These are phyloP conservation scores for Agapornis roseicollis DNA, from an alignment of 2,113 vertebrate genomes.

Conservation along the genomic window DNA sequence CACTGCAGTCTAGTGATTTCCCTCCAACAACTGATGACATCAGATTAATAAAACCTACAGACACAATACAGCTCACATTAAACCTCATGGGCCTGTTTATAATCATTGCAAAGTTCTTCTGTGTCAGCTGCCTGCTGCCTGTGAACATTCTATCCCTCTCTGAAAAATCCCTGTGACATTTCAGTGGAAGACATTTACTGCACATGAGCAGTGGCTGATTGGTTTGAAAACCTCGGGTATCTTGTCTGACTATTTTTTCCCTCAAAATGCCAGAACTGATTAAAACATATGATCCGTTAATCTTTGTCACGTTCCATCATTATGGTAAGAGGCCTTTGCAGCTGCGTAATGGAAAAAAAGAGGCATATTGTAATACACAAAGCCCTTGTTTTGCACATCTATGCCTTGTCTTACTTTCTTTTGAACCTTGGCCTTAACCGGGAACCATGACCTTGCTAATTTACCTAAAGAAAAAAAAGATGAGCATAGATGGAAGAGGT, in stretches of 20 bases:
- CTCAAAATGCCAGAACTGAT: conserved; percentile 3
- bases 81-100: neutral
- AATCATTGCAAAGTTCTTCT: neutral
- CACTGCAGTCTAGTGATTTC: neutral
- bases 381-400: neutral
- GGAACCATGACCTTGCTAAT: neutral
- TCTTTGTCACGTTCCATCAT: neutral
- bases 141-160: neutral
- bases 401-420: neutral
- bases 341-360: neutral
- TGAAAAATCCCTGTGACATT: conserved; percentile 6
- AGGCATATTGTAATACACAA: neutral
- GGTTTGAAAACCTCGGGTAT: neutral
- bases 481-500: neutral
- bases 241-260: neutral
- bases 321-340: neutral
- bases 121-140: neutral
- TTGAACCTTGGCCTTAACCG: neutral
- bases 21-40: neutral
- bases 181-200: neutral
- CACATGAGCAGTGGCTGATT: neutral
- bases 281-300: neutral
- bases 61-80: neutral
- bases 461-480: neutral
- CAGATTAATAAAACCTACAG: conserved; percentile 8